Evolutionary conservation across 1,140 invertebrate species (phyloP).

Genomic region (Dreissena rostriformis): DNA sequence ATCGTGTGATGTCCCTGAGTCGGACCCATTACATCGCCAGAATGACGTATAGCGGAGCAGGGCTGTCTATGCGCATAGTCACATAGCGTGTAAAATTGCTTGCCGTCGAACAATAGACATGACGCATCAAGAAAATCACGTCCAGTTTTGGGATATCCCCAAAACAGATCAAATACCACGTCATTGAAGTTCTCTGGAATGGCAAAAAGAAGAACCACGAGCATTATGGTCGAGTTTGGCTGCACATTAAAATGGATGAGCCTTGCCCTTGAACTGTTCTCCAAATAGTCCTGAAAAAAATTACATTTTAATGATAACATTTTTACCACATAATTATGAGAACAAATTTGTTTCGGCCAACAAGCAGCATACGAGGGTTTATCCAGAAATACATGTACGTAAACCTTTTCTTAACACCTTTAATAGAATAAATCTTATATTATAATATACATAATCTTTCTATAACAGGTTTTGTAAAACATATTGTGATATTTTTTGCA

Average conservation of each 20-base stretch:
- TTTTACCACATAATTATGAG: neutral
- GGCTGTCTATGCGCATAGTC: conserved; percentile 15
- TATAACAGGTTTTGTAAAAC: too few relatives aligned
- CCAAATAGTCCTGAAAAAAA: conserved; percentile 38
- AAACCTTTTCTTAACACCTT: too few relatives aligned
- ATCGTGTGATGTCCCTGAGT: conserved; percentile 62
- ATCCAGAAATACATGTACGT: neutral
- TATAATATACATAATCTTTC: too few relatives aligned
- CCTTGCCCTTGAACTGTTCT: conserved; percentile 24
- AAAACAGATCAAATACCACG: conserved; percentile 66
- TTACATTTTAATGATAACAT: neutral
- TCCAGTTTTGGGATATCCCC: conserved; percentile 62
- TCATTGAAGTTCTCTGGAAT: conserved; percentile 63
- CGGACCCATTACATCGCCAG: conserved; percentile 65
- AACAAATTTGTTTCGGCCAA: neutral
- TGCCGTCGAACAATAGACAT: conserved; percentile 57
- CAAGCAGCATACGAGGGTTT: neutral
- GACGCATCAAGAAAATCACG: conserved; percentile 64
- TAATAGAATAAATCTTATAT: too few relatives aligned
- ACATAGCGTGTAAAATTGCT: neutral
- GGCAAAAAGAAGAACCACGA: conserved; percentile 59
- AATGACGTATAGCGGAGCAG: conserved; percentile 50
- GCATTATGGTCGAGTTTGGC: conserved; percentile 59
- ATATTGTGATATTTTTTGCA: too few relatives aligned
- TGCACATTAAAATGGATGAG: conserved; percentile 55